phyloP scores from a whole-genome alignment of 2,888 invertebrate species.

The Ennomos quercinarius region DNA sequence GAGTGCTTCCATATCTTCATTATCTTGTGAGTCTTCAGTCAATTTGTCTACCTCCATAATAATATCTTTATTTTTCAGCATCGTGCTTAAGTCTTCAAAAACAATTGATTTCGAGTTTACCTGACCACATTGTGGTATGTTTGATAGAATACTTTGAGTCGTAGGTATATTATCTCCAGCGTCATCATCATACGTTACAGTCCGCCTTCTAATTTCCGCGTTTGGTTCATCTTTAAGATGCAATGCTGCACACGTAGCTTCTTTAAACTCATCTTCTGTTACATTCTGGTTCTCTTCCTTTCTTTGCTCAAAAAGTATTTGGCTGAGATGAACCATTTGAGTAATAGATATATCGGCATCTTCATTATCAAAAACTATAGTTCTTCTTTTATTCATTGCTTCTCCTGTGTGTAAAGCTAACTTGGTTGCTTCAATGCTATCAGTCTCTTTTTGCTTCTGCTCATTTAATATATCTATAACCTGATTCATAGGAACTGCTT shows the following conservation, averaged over 20 bases:
- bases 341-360: too few species aligned
- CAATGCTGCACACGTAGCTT: slow-evolving; percentile 18
- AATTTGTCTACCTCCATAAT: slow-evolving; percentile 20
- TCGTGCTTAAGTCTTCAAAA: slow-evolving; percentile 6
- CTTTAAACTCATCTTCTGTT: slow-evolving; percentile 15
- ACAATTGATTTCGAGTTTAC: slow-evolving; percentile 1
- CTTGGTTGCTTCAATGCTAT: too few species aligned
- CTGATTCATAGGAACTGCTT: too few species aligned
- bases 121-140: slow-evolving; percentile 2
- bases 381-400: too few species aligned
- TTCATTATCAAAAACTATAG: too few species aligned
- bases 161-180: slow-evolving; percentile 23
- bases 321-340: too few species aligned
- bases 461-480: too few species aligned
- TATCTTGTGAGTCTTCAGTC: background rate
- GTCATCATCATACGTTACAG: slow-evolving; percentile 32
- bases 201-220: slow-evolving; percentile 4
- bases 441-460: too few species aligned
- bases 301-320: too few species aligned
- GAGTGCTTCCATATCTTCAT: background rate
- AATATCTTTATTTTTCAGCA: slow-evolving; percentile 14
- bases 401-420: too few species aligned
- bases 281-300: background rate
- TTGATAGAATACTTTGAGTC: slow-evolving; percentile 34
- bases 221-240: slow-evolving; percentile 9